Percentiles rank a stretch among this genome's conserved stretches.
These are phyloP conservation scores for Lepetodrilus schrolli DNA, from an alignment of 2,888 invertebrate genomes.

Conservation along the genomic window DNA sequence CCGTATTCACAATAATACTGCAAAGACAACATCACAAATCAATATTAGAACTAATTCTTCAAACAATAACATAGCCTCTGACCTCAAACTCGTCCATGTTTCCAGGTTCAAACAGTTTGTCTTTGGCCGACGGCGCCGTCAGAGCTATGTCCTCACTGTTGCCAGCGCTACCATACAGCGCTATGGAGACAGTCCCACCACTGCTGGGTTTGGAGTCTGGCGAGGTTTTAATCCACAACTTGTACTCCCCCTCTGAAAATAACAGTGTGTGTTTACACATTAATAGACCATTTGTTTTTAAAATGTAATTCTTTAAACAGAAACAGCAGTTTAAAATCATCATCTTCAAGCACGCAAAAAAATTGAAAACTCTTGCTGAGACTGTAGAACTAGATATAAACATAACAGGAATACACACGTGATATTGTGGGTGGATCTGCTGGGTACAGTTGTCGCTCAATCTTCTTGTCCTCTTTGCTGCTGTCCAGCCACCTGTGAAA, in stretches of 20 bases:
- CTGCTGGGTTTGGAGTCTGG: slow-evolving; percentile 63
- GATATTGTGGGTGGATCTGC: slow-evolving; percentile 25
- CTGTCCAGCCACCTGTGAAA: slow-evolving; percentile 66
- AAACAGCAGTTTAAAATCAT: no score
- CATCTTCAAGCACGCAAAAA: no score
- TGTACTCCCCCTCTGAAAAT: slow-evolving; percentile 65
- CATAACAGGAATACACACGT: neutral
- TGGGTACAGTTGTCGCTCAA: slow-evolving; percentile 54
- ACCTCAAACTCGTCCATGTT: slow-evolving; percentile 70
- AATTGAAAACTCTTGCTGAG: no score
- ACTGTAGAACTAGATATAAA: no score
- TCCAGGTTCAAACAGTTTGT: slow-evolving; percentile 60
- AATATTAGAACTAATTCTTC: no score
- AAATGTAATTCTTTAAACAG: no score
- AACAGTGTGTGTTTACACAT: no score
- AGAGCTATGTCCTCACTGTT: slow-evolving; percentile 60
- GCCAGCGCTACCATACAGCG: slow-evolving; percentile 69
- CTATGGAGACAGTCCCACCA: slow-evolving; percentile 55
- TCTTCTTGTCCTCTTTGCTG: slow-evolving; percentile 61
- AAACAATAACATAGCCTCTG: no score
- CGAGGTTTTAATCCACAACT: slow-evolving; percentile 63
- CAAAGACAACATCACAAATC: no score
- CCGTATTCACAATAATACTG: no score
- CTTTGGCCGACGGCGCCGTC: slow-evolving; percentile 49
- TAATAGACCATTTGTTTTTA: no score